A percentile compares a stretch with the other conserved stretches of the same genome.
These are phyloP conservation scores for Troglohyphantes excavatus DNA, from an alignment of 2,888 invertebrate species.

Conservation along the genomic window DNA sequence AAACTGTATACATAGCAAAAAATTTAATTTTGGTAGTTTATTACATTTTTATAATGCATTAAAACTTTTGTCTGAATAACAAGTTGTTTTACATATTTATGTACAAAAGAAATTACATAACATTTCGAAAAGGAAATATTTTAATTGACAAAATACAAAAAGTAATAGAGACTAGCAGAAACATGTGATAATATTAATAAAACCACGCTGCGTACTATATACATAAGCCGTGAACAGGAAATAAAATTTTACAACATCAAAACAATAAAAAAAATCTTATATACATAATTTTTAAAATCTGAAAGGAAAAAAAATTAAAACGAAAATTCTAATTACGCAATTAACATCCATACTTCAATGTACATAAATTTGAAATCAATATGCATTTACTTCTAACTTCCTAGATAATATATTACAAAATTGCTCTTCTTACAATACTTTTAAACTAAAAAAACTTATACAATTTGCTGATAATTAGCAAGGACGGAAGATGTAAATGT, in stretches of 20 bases:
- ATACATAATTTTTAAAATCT: conserved; percentile 43
- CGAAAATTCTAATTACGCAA: background rate
- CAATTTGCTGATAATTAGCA: conserved; percentile 39
- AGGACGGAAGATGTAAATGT: conserved; percentile 60
- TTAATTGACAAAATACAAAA: conserved; percentile 48
- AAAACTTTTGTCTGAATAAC: no score
- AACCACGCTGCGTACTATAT: conserved; percentile 49
- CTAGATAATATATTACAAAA: conserved; percentile 6
- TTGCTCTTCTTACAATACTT: background rate
- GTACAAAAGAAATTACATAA: background rate
- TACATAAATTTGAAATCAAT: background rate
- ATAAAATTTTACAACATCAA: conserved; percentile 39
- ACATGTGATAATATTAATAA: conserved; percentile 36
- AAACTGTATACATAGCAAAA: no score
- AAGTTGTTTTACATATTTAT: no score
- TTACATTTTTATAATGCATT: background rate
- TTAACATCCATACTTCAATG: background rate
- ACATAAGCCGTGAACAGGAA: conserved; percentile 28
- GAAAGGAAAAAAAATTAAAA: conserved; percentile 28
- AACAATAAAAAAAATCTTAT: conserved; percentile 32
- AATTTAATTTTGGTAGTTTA: background rate
- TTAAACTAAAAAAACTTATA: background rate
- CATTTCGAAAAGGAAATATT: background rate
- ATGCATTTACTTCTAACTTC: background rate
- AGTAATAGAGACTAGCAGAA: conserved; percentile 54